Conservation (phyloP, 2,888 invertebrate species). For the Synanthedon andrenaeformis region DNA sequence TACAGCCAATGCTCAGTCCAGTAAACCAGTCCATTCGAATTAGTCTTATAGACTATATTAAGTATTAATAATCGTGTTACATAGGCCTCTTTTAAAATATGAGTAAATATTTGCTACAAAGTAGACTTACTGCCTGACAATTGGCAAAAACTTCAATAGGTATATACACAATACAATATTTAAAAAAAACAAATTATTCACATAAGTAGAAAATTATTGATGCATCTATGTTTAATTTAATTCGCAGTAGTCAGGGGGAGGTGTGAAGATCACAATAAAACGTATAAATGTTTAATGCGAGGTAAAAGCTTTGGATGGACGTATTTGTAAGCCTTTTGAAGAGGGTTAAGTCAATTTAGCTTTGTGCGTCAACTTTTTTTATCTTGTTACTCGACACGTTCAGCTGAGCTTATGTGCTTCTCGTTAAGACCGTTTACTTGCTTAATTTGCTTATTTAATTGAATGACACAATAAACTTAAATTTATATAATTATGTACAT, state of each 20-base stretch:
- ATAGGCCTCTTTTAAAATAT: too few relatives aligned
- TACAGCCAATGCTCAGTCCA: too few relatives aligned
- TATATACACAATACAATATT: not conserved
- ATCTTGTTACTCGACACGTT: slow-evolving; percentile 9
- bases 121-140: not conserved
- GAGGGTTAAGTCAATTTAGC: slow-evolving; percentile 64
- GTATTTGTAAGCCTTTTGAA: slow-evolving; percentile 60
- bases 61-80: too few relatives aligned
- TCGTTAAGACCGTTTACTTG: slow-evolving; percentile 1
- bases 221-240: too few relatives aligned
- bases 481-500: too few relatives aligned
- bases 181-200: not conserved
- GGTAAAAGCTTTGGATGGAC: slow-evolving; percentile 55
- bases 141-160: not conserved
- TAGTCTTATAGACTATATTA: too few relatives aligned
- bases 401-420: slow-evolving; percentile 28
- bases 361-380: slow-evolving; percentile 58
- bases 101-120: too few relatives aligned
- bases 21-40: too few relatives aligned
- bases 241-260: slow-evolving; percentile 19
- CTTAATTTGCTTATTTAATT: slow-evolving; percentile 8
- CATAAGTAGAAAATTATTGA: not conserved
- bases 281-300: slow-evolving; percentile 56
- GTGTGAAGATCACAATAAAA: slow-evolving; percentile 60
- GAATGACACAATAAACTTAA: not conserved